Conservation (phyloP, 2,113 vertebrate genomes). For the Siniperca knerii region DNA sequence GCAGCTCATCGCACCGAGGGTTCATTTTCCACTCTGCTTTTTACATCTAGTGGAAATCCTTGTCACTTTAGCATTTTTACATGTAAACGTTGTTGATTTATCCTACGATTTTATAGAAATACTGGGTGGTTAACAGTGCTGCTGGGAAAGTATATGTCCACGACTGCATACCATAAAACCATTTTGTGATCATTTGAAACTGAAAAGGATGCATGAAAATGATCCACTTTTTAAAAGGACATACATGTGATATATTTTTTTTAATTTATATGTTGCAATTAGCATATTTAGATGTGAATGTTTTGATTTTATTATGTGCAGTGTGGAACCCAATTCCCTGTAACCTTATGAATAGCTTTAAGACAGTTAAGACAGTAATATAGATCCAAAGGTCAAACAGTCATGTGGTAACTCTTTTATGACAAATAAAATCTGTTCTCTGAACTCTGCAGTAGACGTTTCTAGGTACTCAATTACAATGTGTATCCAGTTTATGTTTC, state of each 20-base stretch:
- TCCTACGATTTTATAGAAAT: background rate
- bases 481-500: background rate
- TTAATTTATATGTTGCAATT: background rate
- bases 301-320: fast-evolving
- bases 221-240: background rate
- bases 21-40: constrained; percentile 38
- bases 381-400: constrained; percentile 46
- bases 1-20: constrained; percentile 43
- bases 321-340: background rate
- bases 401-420: constrained; percentile 33
- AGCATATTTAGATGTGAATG: background rate
- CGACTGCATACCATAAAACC: background rate
- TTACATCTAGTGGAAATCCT: constrained; percentile 1
- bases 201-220: background rate
- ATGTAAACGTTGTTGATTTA: background rate
- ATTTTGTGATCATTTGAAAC: background rate
- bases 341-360: constrained; percentile 6
- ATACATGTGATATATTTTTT: too few relatives aligned
- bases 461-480: background rate
- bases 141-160: background rate
- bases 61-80: background rate
- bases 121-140: background rate
- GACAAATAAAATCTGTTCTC: constrained; percentile 39
- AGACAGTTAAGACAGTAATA: background rate
- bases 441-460: background rate